These are phyloP conservation scores for Chesias legatella DNA, from an alignment of 2,888 invertebrate genomes.

Conservation along the genomic window DNA sequence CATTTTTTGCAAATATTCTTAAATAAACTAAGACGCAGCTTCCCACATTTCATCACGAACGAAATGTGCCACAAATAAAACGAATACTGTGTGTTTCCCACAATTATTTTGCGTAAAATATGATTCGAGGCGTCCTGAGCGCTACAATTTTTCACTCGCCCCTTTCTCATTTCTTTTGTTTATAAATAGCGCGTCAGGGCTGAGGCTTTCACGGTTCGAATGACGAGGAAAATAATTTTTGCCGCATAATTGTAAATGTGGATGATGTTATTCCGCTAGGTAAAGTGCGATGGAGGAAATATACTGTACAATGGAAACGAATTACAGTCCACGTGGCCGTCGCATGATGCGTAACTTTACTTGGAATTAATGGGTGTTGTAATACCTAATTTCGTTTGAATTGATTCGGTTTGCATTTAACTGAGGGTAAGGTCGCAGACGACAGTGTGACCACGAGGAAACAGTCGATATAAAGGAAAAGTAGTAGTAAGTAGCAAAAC, in stretches of 20 bases:
- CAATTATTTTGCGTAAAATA: conserved; percentile 42
- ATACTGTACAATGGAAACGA: not conserved
- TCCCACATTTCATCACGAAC: conserved; percentile 9
- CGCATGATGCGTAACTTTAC: too few relatives aligned
- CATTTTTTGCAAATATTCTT: too few relatives aligned
- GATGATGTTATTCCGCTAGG: conserved; percentile 9
- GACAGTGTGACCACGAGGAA: too few relatives aligned
- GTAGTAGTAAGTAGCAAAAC: too few relatives aligned
- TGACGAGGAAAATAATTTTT: conserved; percentile 15
- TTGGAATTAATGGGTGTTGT: too few relatives aligned
- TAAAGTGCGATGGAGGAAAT: not conserved
- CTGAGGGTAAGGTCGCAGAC: too few relatives aligned
- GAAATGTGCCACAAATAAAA: conserved; percentile 27
- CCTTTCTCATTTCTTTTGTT: conserved; percentile 33
- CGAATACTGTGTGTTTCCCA: conserved; percentile 29
- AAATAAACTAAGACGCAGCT: not conserved
- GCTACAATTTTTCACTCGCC: conserved; percentile 37
- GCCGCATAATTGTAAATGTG: conserved; percentile 13
- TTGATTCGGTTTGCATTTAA: too few relatives aligned
- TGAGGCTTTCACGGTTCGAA: conserved; percentile 14
- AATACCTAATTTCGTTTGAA: too few relatives aligned
- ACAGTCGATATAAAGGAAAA: too few relatives aligned
- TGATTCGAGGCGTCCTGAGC: conserved; percentile 29
- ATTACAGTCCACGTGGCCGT: too few relatives aligned
- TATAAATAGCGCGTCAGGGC: conserved; percentile 29